Evolutionary conservation across 1,140 invertebrate species (phyloP).

Genomic region (Archegozetes longisetosus): DNA sequence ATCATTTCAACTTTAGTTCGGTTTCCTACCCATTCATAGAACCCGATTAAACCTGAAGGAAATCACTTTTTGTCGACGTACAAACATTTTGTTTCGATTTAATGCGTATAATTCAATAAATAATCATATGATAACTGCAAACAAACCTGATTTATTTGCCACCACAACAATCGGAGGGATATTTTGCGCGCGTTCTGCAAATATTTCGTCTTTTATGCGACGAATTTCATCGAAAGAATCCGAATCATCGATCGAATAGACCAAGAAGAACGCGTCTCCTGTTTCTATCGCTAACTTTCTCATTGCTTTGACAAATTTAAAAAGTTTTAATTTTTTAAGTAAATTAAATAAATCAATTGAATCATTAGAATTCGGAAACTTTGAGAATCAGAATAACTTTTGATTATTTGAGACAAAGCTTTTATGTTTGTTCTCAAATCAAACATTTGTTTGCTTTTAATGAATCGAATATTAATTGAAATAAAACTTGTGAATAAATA

Average conservation of each 20-base stretch:
- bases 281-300: constrained; percentile 69
- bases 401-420: not conserved
- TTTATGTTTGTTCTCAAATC: too few relatives aligned
- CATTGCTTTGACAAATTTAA: constrained; percentile 44
- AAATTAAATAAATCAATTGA: too few relatives aligned
- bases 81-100: too few relatives aligned
- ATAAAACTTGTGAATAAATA: too few relatives aligned
- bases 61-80: too few relatives aligned
- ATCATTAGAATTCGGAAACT: not conserved
- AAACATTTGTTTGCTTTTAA: too few relatives aligned
- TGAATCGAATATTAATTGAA: too few relatives aligned
- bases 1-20: too few relatives aligned
- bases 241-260: constrained; percentile 19
- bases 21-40: too few relatives aligned
- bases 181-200: constrained; percentile 1
- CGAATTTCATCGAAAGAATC: constrained; percentile 20
- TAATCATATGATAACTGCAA: not conserved
- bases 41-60: too few relatives aligned
- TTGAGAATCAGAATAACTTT: not conserved
- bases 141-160: constrained; percentile 49
- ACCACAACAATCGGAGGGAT: constrained; percentile 60
- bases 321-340: too few relatives aligned
- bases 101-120: too few relatives aligned
- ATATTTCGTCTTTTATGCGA: constrained; percentile 13
- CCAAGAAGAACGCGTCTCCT: constrained; percentile 28